A percentile compares a stretch with the other conserved stretches of the same genome.
Conservation (phyloP, 1,140 invertebrate genomes). For the Stenopsyche tienmushanensis region DNA sequence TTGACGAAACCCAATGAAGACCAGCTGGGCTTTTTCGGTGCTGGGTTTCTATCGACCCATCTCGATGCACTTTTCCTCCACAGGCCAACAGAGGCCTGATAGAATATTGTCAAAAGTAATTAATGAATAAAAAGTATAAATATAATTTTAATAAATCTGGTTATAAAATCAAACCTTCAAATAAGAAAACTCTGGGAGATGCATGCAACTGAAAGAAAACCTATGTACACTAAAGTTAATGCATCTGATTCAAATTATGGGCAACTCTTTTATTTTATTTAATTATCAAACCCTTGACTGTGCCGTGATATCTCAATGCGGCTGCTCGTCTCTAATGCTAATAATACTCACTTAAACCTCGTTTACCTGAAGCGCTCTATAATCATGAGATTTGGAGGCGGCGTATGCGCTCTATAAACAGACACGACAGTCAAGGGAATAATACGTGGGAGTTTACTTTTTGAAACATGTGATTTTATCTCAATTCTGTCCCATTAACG, state of each 20-base stretch:
- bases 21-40: slow-evolving; percentile 27
- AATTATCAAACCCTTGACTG: not conserved
- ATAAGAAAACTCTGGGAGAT: not conserved
- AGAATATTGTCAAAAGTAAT: slow-evolving; percentile 38
- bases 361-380: not conserved
- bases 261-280: not conserved
- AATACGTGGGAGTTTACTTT: too few relatives aligned
- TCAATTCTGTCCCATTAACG: too few relatives aligned
- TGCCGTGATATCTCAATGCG: not conserved
- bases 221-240: not conserved
- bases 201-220: not conserved
- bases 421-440: too few relatives aligned
- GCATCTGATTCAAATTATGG: not conserved
- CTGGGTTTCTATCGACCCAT: slow-evolving; percentile 35
- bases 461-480: too few relatives aligned
- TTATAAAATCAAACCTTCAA: slow-evolving; percentile 20
- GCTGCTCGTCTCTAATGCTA: not conserved
- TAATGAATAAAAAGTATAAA: slow-evolving; percentile 23
- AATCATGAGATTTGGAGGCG: too few relatives aligned
- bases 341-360: not conserved
- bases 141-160: slow-evolving; percentile 11
- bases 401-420: too few relatives aligned
- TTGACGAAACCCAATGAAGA: slow-evolving; percentile 29
- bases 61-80: slow-evolving; percentile 38
- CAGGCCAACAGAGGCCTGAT: slow-evolving; percentile 41